phyloP scores from a whole-genome alignment of 2,888 invertebrate genomes.

The Drosophila anceps region DNA sequence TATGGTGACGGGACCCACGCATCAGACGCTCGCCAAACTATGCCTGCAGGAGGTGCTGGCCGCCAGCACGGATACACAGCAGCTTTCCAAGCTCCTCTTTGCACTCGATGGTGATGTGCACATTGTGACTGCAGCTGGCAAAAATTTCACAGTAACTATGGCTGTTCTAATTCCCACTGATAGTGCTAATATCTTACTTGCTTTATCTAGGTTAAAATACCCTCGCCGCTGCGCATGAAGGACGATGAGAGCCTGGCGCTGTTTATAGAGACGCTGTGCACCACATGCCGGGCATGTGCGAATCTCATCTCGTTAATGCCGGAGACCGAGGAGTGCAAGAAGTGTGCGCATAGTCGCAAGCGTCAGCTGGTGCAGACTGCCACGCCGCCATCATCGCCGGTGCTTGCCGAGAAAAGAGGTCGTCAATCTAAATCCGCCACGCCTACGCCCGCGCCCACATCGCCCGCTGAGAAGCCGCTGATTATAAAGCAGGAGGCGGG shows the following conservation, averaged over 20 bases:
- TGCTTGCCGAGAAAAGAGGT: conserved; percentile 80
- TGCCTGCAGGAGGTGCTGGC: conserved; percentile 85
- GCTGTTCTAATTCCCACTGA: accelerated
- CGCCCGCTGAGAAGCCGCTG: conserved; percentile 51
- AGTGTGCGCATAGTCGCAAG: conserved; percentile 83
- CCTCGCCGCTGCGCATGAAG: conserved; percentile 83
- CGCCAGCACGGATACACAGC: conserved; percentile 85
- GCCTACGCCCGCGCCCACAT: conserved; percentile 70
- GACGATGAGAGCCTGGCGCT: conserved; percentile 84
- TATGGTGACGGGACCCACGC: conserved; percentile 86
- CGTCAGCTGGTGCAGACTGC: conserved; percentile 73
- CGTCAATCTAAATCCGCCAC: conserved; percentile 69
- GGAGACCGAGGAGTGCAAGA: conserved; percentile 85
- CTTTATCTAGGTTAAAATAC: conserved; percentile 83
- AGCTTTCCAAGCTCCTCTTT: conserved; percentile 83
- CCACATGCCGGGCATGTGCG: conserved; percentile 85
- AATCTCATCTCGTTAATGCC: conserved; percentile 85
- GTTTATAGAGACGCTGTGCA: conserved; percentile 84
- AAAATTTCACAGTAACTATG: conserved; percentile 84
- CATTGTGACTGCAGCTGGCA: conserved; percentile 85
- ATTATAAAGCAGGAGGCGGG: conserved; percentile 63
- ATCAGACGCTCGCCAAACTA: conserved; percentile 84
- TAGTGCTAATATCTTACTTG: neutral
- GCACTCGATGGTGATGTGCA: conserved; percentile 85
- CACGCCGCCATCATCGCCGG: conserved; percentile 79